Conservation (phyloP, 2,113 vertebrate species). For the Ranitomeya imitator region DNA sequence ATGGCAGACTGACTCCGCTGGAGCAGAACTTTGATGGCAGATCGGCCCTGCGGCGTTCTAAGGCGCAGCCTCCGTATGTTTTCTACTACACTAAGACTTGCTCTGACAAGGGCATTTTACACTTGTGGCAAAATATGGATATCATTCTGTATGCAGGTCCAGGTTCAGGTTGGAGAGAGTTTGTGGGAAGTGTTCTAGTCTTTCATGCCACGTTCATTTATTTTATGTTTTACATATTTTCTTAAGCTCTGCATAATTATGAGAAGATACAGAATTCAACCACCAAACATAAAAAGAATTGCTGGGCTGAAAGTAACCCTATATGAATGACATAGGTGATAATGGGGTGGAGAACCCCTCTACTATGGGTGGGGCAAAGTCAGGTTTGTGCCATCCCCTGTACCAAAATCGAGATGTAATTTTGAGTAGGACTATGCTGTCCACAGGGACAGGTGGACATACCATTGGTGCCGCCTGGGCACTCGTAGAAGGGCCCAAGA, state of each 20-base stretch:
- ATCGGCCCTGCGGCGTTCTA: slow-evolving; percentile 32
- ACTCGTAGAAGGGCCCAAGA: too few relatives aligned
- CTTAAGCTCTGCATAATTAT: neutral
- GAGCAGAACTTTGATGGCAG: slow-evolving; percentile 32
- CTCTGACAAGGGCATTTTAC: slow-evolving; percentile 4
- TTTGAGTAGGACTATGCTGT: neutral
- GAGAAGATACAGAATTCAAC: neutral
- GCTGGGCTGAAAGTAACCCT: neutral
- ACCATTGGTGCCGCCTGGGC: too few relatives aligned
- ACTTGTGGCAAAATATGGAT: slow-evolving; percentile 21
- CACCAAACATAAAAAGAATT: neutral
- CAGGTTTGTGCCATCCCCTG: neutral
- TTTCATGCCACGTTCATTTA: neutral
- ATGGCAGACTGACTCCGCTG: slow-evolving; percentile 17
- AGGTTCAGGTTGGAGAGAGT: neutral
- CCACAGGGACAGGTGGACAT: neutral
- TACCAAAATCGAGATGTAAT: neutral
- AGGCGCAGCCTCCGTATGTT: slow-evolving; percentile 36
- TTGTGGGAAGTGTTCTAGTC: neutral
- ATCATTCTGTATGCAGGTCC: neutral
- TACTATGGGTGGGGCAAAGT: neutral
- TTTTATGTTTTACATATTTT: neutral
- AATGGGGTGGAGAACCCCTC: too few relatives aligned
- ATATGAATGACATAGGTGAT: neutral
- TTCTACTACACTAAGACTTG: slow-evolving; percentile 37